phyloP scores from a whole-genome alignment of 2,113 vertebrate genomes.

The Callospermophilus lateralis region DNA sequence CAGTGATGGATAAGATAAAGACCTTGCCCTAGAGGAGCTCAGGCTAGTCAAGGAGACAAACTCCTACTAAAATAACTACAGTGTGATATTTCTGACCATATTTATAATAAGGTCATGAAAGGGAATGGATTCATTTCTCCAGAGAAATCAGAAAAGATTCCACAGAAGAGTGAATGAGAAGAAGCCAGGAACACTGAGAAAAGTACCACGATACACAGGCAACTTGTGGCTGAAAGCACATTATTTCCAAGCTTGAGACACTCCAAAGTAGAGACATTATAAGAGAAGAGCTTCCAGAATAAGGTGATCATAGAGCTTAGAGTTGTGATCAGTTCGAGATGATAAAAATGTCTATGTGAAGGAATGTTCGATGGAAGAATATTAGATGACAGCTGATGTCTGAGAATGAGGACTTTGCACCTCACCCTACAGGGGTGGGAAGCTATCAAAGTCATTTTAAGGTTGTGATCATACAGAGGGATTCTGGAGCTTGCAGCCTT shows the following conservation, averaged over 20 bases:
- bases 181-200: not conserved
- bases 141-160: not conserved
- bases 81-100: not conserved
- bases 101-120: not conserved
- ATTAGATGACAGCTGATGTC: slow-evolving; percentile 63
- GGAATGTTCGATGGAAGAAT: slow-evolving; percentile 50
- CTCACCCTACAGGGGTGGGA: slow-evolving; percentile 55
- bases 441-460: slow-evolving; percentile 56
- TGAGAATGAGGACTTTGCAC: not conserved
- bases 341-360: slow-evolving; percentile 43
- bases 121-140: not conserved
- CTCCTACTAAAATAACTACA: not conserved
- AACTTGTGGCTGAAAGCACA: not conserved
- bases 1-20: not conserved
- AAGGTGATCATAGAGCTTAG: slow-evolving; percentile 53
- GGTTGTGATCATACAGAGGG: not conserved
- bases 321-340: slow-evolving; percentile 56
- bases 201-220: not conserved
- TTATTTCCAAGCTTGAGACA: not conserved
- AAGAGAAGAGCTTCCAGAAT: slow-evolving; percentile 35
- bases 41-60: not conserved
- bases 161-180: not conserved
- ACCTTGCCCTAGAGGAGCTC: not conserved
- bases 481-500: not conserved
- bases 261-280: not conserved